These are phyloP conservation scores for Orbicella faveolata DNA, from an alignment of 64 coral and sea anemone species.

Conservation along the genomic window DNA sequence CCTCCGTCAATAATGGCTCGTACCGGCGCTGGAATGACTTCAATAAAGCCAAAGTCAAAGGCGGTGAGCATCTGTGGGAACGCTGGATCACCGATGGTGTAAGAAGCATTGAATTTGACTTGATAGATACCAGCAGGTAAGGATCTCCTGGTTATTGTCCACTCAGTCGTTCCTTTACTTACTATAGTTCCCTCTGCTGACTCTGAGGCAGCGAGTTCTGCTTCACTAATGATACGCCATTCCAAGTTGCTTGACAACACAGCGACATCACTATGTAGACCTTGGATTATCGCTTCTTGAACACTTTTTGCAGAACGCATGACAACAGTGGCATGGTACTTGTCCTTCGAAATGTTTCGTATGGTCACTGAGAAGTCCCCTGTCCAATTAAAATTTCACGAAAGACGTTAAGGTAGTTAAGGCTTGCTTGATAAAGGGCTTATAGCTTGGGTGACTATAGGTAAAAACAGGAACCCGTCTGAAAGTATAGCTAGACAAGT, in stretches of 20 bases:
- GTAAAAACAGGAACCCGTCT: background rate
- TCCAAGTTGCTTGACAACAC: background rate
- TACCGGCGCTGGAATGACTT: background rate
- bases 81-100: constrained; percentile 4
- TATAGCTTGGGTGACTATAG: background rate
- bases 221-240: constrained; percentile 23
- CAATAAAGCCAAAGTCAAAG: constrained; percentile 23
- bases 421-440: no score
- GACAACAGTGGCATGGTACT: constrained; percentile 3
- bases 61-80: background rate
- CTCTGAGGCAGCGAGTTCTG: constrained; percentile 3
- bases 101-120: constrained; percentile 3
- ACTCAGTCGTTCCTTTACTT: constrained; percentile 13
- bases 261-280: background rate
- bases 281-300: background rate
- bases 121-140: constrained; percentile 12
- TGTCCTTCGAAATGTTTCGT: constrained; percentile 29
- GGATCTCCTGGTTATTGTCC: constrained; percentile 18
- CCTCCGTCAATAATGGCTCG: constrained; percentile 9
- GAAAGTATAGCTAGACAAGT: no score
- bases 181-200: constrained; percentile 5
- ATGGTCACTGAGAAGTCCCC: constrained; percentile 24
- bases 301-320: background rate
- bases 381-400: background rate
- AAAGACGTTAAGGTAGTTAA: background rate